Conservation (phyloP, 2,797 vertebrate genomes). For the Poeciliopsis turneri region DNA sequence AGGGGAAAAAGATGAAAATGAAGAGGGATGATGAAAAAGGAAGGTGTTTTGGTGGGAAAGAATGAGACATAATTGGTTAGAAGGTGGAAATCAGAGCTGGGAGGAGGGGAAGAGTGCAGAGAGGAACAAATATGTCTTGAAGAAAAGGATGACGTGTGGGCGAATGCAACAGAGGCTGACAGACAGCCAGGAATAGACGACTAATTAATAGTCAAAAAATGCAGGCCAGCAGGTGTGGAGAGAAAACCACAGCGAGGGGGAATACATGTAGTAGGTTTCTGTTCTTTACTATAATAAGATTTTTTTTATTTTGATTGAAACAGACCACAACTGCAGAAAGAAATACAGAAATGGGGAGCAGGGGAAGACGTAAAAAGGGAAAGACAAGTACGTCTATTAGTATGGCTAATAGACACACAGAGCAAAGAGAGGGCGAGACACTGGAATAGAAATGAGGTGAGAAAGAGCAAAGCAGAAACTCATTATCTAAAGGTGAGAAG, state of each 20-base stretch:
- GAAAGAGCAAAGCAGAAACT: conserved; percentile 27
- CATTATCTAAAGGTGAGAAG: conserved; percentile 45
- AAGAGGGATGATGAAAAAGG: conserved; percentile 17
- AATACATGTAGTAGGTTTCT: conserved; percentile 24
- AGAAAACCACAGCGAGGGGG: conserved; percentile 42
- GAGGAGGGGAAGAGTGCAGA: conserved; percentile 18
- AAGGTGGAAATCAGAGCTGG: conserved; percentile 15
- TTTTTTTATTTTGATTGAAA: not conserved
- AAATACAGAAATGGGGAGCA: not conserved
- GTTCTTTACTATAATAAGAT: conserved; percentile 4
- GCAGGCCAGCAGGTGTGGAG: conserved; percentile 63
- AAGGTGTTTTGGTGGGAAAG: not conserved
- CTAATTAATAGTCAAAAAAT: conserved; percentile 76
- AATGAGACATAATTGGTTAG: conserved; percentile 25
- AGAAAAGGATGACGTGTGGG: conserved; percentile 56
- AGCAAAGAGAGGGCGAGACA: not conserved
- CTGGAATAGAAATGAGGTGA: conserved; percentile 32
- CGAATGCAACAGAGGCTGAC: conserved; percentile 54
- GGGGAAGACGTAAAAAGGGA: not conserved
- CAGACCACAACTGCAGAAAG: conserved; percentile 25
- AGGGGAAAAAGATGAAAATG: conserved; percentile 23
- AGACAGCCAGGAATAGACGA: conserved; percentile 67
- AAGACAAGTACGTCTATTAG: conserved; percentile 2
- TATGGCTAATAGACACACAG: conserved; percentile 20
- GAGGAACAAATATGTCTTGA: conserved; percentile 45